A percentile compares a stretch with the other conserved stretches of the same genome.
Evolutionary conservation across 2,113 vertebrate species (phyloP).

Genomic region (Ifrita kowaldi): DNA sequence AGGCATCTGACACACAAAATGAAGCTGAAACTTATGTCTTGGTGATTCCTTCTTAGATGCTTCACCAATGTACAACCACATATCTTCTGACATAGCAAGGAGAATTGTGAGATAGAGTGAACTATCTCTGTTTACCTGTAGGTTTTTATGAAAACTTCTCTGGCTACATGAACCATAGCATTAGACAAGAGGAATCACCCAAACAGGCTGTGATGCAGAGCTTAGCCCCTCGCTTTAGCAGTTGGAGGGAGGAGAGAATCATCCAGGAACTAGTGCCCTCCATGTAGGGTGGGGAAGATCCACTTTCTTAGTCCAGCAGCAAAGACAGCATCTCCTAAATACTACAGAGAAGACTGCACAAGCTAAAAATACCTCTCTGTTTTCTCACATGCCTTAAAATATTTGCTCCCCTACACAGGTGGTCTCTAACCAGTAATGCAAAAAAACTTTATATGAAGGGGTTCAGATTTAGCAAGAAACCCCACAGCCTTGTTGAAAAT

Average conservation of each 20-base stretch:
- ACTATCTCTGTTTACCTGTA: neutral
- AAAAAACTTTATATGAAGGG: neutral
- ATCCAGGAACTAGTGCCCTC: neutral
- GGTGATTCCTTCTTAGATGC: neutral
- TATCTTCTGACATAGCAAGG: neutral
- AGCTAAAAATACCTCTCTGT: neutral
- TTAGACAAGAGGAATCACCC: neutral
- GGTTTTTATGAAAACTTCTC: neutral
- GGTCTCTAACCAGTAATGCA: neutral
- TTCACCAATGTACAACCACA: neutral
- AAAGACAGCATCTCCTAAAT: neutral
- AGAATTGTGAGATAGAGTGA: neutral
- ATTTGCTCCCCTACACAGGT: neutral
- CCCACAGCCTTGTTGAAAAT: neutral
- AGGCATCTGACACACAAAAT: neutral
- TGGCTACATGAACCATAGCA: neutral
- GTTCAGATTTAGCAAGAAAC: neutral
- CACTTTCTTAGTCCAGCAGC: neutral
- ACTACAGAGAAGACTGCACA: neutral
- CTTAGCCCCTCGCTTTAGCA: neutral
- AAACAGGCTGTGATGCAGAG: neutral
- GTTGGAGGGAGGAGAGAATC: neutral
- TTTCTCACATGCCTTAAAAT: neutral
- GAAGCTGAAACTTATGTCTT: neutral
- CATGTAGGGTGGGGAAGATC: too few relatives aligned